Percentiles rank a stretch among this genome's conserved stretches.
Evolutionary conservation across 2,888 invertebrate genomes (phyloP).

Genomic region (Agrochola circellaris): DNA sequence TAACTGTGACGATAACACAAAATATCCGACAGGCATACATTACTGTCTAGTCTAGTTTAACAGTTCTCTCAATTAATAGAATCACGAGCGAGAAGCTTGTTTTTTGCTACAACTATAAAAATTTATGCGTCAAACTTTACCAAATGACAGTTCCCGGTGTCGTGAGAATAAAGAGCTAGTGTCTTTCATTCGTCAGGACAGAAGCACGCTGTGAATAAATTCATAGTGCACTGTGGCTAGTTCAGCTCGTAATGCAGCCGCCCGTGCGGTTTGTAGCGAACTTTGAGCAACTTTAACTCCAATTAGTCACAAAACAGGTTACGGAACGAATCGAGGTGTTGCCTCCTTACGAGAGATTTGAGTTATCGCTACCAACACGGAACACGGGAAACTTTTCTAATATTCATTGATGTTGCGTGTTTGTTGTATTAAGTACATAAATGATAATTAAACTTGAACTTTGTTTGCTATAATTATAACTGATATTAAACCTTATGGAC

Average conservation of each 20-base stretch:
- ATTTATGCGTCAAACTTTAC: slow-evolving; percentile 59
- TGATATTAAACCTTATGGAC: slow-evolving; percentile 40
- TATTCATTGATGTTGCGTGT: slow-evolving; percentile 51
- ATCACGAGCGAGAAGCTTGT: slow-evolving; percentile 45
- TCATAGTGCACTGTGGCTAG: slow-evolving; percentile 59
- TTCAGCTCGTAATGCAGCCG: slow-evolving; percentile 63
- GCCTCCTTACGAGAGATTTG: slow-evolving; percentile 53
- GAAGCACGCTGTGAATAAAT: slow-evolving; percentile 60
- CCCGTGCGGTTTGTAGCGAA: slow-evolving; percentile 64
- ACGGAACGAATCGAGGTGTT: slow-evolving; percentile 57
- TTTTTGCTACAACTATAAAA: slow-evolving; percentile 55
- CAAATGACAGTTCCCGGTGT: slow-evolving; percentile 56
- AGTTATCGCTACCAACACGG: slow-evolving; percentile 47
- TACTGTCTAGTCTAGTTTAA: slow-evolving; percentile 42
- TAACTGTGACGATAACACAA: slow-evolving; percentile 18
- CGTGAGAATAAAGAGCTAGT: slow-evolving; percentile 51
- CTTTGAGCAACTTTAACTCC: slow-evolving; percentile 66
- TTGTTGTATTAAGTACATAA: slow-evolving; percentile 33
- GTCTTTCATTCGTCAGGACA: slow-evolving; percentile 55
- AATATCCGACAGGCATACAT: slow-evolving; percentile 24
- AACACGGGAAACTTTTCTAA: slow-evolving; percentile 53
- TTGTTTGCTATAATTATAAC: slow-evolving; percentile 22
- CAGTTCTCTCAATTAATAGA: slow-evolving; percentile 52
- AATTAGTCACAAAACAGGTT: slow-evolving; percentile 67
- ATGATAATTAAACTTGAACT: slow-evolving; percentile 43